phyloP scores from a whole-genome alignment of 2,113 vertebrate species.

The Strix aluco region DNA sequence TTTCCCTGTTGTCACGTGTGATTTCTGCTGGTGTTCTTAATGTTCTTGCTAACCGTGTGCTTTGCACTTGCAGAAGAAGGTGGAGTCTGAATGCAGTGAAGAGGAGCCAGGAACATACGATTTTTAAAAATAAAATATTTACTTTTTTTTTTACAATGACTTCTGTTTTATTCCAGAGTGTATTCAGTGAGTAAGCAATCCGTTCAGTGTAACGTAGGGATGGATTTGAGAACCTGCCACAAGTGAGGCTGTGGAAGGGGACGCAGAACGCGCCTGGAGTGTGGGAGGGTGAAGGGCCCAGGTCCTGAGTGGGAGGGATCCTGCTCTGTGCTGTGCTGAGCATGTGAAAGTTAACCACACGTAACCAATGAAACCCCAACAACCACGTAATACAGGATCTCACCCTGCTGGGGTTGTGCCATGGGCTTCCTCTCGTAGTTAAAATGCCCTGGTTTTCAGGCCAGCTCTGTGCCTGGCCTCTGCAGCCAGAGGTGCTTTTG shows the following conservation, averaged over 20 bases:
- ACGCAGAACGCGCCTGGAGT: accelerated
- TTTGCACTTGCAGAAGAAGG: conserved; percentile 40
- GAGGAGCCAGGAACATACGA: neutral
- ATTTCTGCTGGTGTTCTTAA: neutral
- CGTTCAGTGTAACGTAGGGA: accelerated
- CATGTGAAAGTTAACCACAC: neutral
- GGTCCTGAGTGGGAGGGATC: neutral
- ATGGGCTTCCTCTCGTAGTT: neutral
- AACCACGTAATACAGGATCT: no score
- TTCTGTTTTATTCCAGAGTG: neutral
- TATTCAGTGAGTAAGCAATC: neutral
- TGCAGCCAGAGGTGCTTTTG: neutral
- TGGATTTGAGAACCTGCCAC: no score
- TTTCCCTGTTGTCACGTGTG: accelerated
- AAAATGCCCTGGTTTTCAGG: neutral
- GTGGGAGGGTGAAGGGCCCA: neutral
- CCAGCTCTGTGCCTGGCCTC: accelerated
- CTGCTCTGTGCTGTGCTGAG: neutral
- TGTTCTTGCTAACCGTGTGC: neutral
- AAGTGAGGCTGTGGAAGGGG: neutral
- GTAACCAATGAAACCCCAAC: no score
- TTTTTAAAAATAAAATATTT: conserved; percentile 42
- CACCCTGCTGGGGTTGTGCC: neutral
- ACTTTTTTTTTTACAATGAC: neutral
- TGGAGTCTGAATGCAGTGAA: neutral